Base-by-base conservation (phyloP, 2,888 invertebrate species). In the Iphiclides podalirius region DNA sequence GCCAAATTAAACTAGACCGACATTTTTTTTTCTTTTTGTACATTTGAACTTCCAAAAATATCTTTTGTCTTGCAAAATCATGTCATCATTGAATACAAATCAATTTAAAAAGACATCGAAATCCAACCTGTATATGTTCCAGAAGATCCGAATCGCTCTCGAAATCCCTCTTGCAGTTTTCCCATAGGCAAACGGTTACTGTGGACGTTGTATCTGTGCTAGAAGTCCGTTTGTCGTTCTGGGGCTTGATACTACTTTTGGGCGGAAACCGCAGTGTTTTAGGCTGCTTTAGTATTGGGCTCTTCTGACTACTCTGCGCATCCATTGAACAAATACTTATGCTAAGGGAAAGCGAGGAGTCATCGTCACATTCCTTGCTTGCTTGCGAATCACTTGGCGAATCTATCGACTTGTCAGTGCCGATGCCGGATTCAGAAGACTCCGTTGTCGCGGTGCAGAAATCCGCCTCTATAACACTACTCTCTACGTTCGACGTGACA, bases 261-360 rank as follows among this genome's bases (percentile, higher is more conserved):
- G 92, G 94, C 0, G 95, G 95, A 75, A 95, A 95, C 66, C 95
- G 90, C 60, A 96, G 93, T 52, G 94, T 95, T 75, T 94, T 95
- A 26, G 95, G 95, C 63, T 93, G 93, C 53, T 95, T 94, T 40
- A 95, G 74, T 48, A 95, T 95, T 8, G 95, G 95, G 64, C 94
- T 94, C 61, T 93, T 93, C 67, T 90, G 91, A 55, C 81, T 60
- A 56, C 64, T 76, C 43, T 74, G 78, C 42, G 72, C 58, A 17
- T 87, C 87, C 49, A 76, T 67, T 14, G 82, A 84, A 67, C 81
- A 75, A 58, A 84, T 67, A 65, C 86, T 88, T 43, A 88, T 72
- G 67, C 87, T 84, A 53, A 88, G 66, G 8, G 83, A 85, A 52
- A 87, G 63, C 23, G 81, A 78, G 3, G 87, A 88, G 60, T 89